Percentiles rank a stretch among this genome's conserved stretches.
Conservation (phyloP, 1,140 invertebrate species). For the Zophobas atratus region DNA sequence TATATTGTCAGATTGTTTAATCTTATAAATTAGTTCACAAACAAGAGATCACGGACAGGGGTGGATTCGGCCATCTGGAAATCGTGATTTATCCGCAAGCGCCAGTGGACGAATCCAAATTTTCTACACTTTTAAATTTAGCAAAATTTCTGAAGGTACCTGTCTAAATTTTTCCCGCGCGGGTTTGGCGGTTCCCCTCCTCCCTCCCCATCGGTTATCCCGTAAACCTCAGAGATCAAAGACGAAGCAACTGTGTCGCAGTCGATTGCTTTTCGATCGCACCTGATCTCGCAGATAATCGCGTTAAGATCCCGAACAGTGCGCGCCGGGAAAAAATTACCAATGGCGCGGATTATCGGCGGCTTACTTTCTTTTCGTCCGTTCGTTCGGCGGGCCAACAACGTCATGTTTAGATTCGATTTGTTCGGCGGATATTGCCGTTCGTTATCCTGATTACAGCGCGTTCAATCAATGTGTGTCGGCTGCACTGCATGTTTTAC, state of each 20-base stretch:
- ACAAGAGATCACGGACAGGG: too few relatives aligned
- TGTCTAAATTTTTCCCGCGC: too few relatives aligned
- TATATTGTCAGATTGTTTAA: too few relatives aligned
- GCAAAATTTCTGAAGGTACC: too few relatives aligned
- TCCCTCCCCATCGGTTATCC: conserved; percentile 6
- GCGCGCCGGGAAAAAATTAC: conserved; percentile 28
- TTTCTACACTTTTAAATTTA: too few relatives aligned
- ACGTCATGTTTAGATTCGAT: conserved; percentile 60
- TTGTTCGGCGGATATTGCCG: conserved; percentile 61
- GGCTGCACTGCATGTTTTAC: conserved; percentile 42
- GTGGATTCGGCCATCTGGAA: too few relatives aligned
- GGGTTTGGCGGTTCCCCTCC: too few relatives aligned
- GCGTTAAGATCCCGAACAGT: conserved; percentile 29
- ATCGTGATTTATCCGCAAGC: too few relatives aligned
- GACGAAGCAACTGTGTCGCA: conserved; percentile 35
- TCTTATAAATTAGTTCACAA: too few relatives aligned
- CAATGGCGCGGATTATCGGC: conserved; percentile 18
- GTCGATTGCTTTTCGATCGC: conserved; percentile 41
- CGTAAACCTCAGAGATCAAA: conserved; percentile 36
- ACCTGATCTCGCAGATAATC: conserved; percentile 38
- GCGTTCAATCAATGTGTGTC: conserved; percentile 56
- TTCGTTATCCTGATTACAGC: conserved; percentile 62
- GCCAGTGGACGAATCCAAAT: too few relatives aligned
- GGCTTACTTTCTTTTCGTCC: conserved; percentile 30
- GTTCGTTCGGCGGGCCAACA: conserved; percentile 29